phyloP scores from a whole-genome alignment of 1,140 invertebrate species.

The Drosophila repletoides region DNA sequence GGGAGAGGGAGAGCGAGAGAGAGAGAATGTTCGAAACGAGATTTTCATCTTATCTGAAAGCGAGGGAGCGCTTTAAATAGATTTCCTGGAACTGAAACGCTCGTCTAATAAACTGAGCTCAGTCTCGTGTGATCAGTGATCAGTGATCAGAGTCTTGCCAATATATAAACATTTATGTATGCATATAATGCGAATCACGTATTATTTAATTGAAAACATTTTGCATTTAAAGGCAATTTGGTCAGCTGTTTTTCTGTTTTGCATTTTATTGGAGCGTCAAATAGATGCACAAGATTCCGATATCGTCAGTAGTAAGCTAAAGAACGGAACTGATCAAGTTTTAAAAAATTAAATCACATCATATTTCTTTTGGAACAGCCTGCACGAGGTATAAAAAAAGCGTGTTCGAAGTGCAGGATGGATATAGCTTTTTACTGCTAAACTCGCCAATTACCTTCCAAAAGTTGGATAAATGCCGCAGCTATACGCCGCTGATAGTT shows the following conservation, averaged over 20 bases:
- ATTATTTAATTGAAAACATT: background rate
- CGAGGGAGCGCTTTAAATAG: background rate
- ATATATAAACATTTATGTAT: too few relatives aligned
- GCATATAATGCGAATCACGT: background rate
- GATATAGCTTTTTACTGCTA: constrained; percentile 41
- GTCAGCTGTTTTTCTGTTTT: background rate
- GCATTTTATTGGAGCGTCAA: background rate
- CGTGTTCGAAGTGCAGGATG: constrained; percentile 48
- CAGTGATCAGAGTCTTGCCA: too few relatives aligned
- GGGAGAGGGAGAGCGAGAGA: too few relatives aligned
- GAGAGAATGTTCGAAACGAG: constrained; percentile 1
- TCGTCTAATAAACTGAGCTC: background rate
- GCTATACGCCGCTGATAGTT: constrained; percentile 52
- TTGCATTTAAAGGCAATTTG: background rate
- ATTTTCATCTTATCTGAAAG: constrained; percentile 9
- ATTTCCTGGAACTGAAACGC: constrained; percentile 1
- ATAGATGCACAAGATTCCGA: constrained; percentile 10
- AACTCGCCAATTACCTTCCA: constrained; percentile 21
- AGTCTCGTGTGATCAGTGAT: background rate
- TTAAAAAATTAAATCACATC: background rate
- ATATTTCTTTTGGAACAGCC: constrained; percentile 23
- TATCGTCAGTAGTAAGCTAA: constrained; percentile 8
- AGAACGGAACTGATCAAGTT: background rate
- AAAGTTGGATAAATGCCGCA: constrained; percentile 49
- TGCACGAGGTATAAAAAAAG: constrained; percentile 48